These are phyloP conservation scores for Paraescarpia echinospica DNA, from an alignment of 1,140 invertebrate species.

Conservation along the genomic window DNA sequence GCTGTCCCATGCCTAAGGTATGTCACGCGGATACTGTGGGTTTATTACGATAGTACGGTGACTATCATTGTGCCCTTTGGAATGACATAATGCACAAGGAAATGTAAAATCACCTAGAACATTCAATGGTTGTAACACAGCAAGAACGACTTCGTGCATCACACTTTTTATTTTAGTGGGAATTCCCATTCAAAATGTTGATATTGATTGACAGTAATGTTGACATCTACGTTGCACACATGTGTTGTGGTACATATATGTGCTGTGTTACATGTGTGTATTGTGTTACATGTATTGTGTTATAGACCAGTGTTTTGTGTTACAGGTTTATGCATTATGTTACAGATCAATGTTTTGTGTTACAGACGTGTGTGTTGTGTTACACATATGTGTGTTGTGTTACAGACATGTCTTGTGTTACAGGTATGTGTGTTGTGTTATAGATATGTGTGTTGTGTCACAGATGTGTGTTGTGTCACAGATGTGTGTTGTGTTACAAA, in stretches of 20 bases:
- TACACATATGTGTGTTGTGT: background rate
- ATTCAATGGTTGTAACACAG: too few species aligned
- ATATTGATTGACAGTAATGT: background rate
- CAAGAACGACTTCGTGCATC: too few species aligned
- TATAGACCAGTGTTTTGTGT: too few species aligned
- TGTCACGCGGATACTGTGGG: too few species aligned
- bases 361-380: background rate
- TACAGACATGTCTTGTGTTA: background rate
- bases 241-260: background rate
- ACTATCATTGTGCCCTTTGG: too few species aligned
- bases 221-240: background rate
- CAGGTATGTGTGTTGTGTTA: background rate
- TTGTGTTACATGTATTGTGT: too few species aligned
- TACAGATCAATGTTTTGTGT: background rate
- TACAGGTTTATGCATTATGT: too few species aligned
- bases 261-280: background rate
- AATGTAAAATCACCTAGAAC: too few species aligned
- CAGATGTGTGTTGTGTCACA: background rate
- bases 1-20: constrained; percentile 38
- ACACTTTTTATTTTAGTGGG: too few species aligned
- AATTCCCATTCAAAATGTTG: too few species aligned
- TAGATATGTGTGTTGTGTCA: background rate
- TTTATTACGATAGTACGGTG: too few species aligned
- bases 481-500: background rate
- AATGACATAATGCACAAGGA: too few species aligned